Evolutionary conservation across 2,888 invertebrate species (phyloP), one percentile per base, ranked within the genome.

Genomic region (Scrobipalpa costella): DNA sequence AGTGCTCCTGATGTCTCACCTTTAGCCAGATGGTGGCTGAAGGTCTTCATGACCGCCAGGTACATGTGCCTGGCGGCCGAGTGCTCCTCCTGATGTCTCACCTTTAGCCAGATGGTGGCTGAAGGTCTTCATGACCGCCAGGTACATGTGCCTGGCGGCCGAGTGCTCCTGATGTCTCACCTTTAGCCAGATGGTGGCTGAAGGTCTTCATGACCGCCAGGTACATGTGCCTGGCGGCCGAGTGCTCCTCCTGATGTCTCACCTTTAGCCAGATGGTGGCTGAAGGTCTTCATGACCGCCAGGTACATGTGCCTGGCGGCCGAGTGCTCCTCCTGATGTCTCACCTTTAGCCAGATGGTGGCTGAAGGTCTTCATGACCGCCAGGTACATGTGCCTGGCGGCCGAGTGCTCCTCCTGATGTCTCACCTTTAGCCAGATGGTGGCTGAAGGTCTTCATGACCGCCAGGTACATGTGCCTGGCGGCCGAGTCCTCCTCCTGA

Each of bases 381-480:
- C 95, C 60, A 95, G 92, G 83, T 98, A 99, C 97, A 98, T 98
- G 73, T 95, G 94, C 57, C 95, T 90, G 44, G 11, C 44, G 2
- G 44, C n/a, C 6, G 44, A 7, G 3, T 44, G 7, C 11, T 9
- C 44, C 47, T 47, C n/a, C 6, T 7, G 11, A 27, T 21, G 3
- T 49, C 66, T 71, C 66, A 92, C 96, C 94, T 86, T 92, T 93
- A 44, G 94, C 93, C 47, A 96, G 85, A 0, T 93, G 93, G 74
- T 94, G 94, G 33, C 95, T 94, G 88, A 98, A 98, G 76, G 96
- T 95, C 81, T 95, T 94, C 93, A 98, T 95, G 27, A 99, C 98
- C 66, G 95, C 95, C 60, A 95, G 92, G 83, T 98, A 99, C 97
- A 98, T 98, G 73, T 95, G 94, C 57, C 95, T 90, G 0, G 95